Percentiles rank a stretch among this genome's conserved stretches.
phyloP scores from a whole-genome alignment of 2,888 invertebrate genomes.

The Luperina testacea region DNA sequence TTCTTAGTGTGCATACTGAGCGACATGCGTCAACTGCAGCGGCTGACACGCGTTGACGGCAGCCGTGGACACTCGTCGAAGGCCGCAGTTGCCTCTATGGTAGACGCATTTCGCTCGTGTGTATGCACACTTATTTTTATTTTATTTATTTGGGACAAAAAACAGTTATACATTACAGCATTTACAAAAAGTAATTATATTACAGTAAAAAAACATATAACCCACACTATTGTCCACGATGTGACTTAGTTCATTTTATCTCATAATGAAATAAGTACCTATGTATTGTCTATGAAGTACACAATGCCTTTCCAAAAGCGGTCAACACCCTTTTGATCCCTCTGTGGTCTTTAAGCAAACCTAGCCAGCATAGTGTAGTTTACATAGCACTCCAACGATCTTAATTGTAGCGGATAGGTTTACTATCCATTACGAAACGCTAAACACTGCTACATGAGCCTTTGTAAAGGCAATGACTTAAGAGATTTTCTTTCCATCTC shows the following conservation, averaged over 20 bases:
- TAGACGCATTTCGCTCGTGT: no score
- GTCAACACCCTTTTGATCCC: not conserved
- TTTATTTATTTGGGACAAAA: no score
- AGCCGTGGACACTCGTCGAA: no score
- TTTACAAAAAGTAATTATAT: no score
- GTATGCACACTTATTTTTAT: not conserved
- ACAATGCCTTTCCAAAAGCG: no score
- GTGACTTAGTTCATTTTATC: not conserved
- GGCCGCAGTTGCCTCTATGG: no score
- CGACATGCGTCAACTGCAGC: no score
- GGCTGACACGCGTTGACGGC: no score
- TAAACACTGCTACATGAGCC: not conserved
- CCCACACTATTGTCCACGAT: no score
- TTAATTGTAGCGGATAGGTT: constrained; percentile 4
- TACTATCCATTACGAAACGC: constrained; percentile 15
- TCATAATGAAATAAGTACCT: not conserved
- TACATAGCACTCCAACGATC: constrained; percentile 14
- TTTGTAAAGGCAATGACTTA: not conserved
- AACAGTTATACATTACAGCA: no score
- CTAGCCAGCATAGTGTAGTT: constrained; percentile 3
- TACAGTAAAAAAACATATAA: no score
- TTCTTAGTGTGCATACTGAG: no score
- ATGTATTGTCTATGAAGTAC: not conserved
- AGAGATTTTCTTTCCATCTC: not conserved
- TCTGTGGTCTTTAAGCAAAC: not conserved